phyloP scores from a whole-genome alignment of 2,888 invertebrate species.

The Oscheius myriophilus region DNA sequence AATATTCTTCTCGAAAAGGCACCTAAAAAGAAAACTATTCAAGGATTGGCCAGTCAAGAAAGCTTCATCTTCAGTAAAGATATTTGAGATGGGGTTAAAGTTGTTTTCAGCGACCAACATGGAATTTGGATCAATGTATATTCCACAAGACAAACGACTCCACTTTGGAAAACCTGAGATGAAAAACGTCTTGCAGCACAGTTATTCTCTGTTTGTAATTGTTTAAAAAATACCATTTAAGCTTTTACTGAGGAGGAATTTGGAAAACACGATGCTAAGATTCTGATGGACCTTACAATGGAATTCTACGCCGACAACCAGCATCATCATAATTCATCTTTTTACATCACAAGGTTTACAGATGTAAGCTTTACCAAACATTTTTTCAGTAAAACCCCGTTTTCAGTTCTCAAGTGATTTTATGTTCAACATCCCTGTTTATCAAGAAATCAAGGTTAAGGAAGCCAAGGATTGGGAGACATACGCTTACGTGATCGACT shows the following conservation, averaged over 20 bases:
- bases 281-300: not conserved
- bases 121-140: not conserved
- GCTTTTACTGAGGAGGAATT: not conserved
- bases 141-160: constrained; percentile 3
- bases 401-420: constrained; percentile 52
- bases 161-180: not conserved
- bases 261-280: not conserved
- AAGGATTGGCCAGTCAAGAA: constrained; percentile 46
- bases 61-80: constrained; percentile 33
- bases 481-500: constrained; percentile 46
- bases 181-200: not conserved
- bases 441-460: constrained; percentile 53
- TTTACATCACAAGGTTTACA: too few relatives aligned
- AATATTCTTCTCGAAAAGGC: constrained; percentile 49
- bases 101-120: constrained; percentile 1
- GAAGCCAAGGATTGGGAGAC: constrained; percentile 42
- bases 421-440: constrained; percentile 49
- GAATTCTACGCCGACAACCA: not conserved
- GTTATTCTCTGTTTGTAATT: not conserved
- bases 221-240: not conserved
- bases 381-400: not conserved
- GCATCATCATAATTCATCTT: too few relatives aligned
- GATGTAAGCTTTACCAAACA: not conserved
- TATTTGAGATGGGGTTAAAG: not conserved
- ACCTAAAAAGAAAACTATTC: constrained; percentile 47